phyloP scores from a whole-genome alignment of 1,140 invertebrate species.

The Centruroides sculpturatus region DNA sequence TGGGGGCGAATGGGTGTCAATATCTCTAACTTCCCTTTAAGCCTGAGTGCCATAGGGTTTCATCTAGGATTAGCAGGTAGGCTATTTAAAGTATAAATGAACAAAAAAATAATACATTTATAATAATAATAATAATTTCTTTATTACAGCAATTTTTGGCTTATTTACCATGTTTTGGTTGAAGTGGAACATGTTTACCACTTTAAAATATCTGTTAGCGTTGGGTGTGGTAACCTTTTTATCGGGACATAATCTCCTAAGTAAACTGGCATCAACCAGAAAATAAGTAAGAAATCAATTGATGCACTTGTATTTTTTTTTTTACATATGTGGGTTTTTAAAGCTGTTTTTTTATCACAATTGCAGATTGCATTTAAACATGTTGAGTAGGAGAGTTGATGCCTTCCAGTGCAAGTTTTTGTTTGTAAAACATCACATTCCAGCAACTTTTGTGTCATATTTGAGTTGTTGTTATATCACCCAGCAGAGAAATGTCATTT shows the following conservation, averaged over 20 bases:
- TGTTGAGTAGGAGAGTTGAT: no score
- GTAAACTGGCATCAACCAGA: constrained; percentile 8
- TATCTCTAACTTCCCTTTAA: constrained; percentile 61
- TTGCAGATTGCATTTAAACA: background rate
- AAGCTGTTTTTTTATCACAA: no score
- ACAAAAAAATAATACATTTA: no score
- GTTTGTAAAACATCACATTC: no score
- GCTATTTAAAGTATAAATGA: constrained; percentile 5
- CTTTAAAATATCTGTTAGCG: constrained; percentile 73
- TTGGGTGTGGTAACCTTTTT: constrained; percentile 76
- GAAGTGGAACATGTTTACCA: constrained; percentile 86
- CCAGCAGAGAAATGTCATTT: no score
- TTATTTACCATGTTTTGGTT: constrained; percentile 85
- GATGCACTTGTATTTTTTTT: no score
- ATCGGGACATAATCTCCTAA: constrained; percentile 72
- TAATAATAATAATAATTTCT: background rate
- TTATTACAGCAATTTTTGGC: constrained; percentile 53
- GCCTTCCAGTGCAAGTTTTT: no score
- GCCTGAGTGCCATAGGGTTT: constrained; percentile 63
- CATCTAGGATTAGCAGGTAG: constrained; percentile 64
- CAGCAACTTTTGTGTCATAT: no score
- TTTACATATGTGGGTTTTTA: no score
- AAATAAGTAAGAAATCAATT: background rate
- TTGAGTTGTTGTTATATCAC: no score
- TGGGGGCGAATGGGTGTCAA: constrained; percentile 85